Evolutionary conservation across 1,140 invertebrate species (phyloP).

Genomic region (Ostrea edulis): DNA sequence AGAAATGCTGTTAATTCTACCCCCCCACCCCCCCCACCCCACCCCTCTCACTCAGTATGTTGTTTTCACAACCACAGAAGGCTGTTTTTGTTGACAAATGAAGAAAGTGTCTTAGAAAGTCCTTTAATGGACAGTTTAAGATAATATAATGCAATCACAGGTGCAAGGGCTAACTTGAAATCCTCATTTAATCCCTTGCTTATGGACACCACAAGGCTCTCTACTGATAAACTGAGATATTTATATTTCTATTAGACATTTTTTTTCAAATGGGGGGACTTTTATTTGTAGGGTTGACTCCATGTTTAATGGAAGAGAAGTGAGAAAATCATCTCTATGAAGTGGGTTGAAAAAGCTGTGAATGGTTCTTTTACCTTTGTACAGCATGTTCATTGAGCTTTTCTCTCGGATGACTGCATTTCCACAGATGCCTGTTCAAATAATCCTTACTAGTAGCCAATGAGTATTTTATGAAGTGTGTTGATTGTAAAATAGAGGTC

Average conservation of each 20-base stretch:
- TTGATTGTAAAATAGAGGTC: slow-evolving; percentile 5
- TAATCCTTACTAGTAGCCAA: slow-evolving; percentile 7
- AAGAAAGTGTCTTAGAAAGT: neutral
- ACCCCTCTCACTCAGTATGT: neutral
- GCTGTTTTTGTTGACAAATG: neutral
- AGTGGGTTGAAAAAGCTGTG: slow-evolving; percentile 21
- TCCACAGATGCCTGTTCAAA: slow-evolving; percentile 32
- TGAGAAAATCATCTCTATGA: slow-evolving; percentile 25
- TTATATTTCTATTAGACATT: slow-evolving; percentile 1
- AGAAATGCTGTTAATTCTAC: neutral
- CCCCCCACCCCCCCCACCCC: neutral
- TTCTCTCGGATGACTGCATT: neutral
- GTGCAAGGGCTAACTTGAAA: slow-evolving; percentile 31
- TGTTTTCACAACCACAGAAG: neutral
- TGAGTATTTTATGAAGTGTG: slow-evolving; percentile 7
- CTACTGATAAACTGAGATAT: slow-evolving; percentile 19
- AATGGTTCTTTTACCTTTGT: neutral
- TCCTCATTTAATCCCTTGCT: neutral
- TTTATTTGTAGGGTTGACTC: neutral
- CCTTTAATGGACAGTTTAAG: slow-evolving; percentile 36
- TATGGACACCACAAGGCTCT: slow-evolving; percentile 8
- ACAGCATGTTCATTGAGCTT: slow-evolving; percentile 19
- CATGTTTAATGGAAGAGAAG: slow-evolving; percentile 7
- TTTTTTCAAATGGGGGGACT: neutral
- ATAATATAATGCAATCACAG: slow-evolving; percentile 1